Evolutionary conservation across 1,140 invertebrate species (phyloP).

Genomic region (Drosophila fuyamai): DNA sequence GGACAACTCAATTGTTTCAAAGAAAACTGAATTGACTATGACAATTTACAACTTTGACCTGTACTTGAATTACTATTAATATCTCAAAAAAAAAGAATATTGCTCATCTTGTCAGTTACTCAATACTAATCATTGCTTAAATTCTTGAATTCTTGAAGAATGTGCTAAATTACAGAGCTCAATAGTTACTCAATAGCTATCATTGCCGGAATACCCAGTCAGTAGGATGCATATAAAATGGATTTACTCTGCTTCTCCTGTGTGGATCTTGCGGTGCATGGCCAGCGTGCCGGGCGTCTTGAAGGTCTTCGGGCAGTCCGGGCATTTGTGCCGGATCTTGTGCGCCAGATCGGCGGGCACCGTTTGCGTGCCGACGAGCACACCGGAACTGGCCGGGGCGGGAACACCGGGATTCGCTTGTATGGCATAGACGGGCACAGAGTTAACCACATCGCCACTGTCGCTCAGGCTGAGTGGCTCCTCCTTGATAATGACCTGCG

Average conservation of each 20-base stretch:
- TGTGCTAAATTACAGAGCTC: too few relatives aligned
- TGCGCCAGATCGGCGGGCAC: constrained; percentile 65
- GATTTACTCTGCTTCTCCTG: constrained; percentile 85
- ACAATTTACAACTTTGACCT: too few relatives aligned
- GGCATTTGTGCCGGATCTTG: constrained; percentile 83
- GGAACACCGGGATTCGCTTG: constrained; percentile 70
- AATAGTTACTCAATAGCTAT: not conserved
- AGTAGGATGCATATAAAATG: constrained; percentile 45
- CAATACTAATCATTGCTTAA: not conserved
- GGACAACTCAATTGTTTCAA: too few relatives aligned
- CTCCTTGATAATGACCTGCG: constrained; percentile 81
- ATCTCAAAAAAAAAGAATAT: too few relatives aligned
- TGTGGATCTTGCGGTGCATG: constrained; percentile 83
- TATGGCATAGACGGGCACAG: constrained; percentile 81
- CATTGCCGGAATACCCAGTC: constrained; percentile 23
- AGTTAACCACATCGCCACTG: constrained; percentile 65
- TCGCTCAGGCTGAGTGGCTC: constrained; percentile 77
- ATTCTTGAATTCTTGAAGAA: too few relatives aligned
- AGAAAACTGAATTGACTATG: too few relatives aligned
- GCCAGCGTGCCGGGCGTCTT: constrained; percentile 81
- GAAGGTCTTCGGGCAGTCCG: constrained; percentile 81
- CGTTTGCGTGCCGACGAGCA: constrained; percentile 76
- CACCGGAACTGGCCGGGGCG: constrained; percentile 51
- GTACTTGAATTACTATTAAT: too few relatives aligned
- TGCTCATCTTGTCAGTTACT: not conserved